Base-by-base conservation (phyloP, 2,797 vertebrate genomes). In the Alosa sapidissima region DNA sequence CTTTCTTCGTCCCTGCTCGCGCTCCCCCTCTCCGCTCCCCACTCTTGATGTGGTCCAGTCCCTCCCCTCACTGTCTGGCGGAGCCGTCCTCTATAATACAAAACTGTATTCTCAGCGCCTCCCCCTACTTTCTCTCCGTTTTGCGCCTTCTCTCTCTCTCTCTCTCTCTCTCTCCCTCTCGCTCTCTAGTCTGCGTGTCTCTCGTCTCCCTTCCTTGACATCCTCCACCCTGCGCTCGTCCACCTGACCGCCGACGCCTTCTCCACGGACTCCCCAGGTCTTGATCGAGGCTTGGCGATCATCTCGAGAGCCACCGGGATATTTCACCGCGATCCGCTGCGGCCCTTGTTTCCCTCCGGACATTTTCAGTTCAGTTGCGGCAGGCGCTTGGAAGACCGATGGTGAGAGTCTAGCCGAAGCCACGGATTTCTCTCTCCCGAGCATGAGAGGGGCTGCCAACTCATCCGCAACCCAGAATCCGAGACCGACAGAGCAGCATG, bases 371-470 rank as follows among this genome's bases (percentile, higher is more conserved):
- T 78, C 78, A 84, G 28, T 82, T 81, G 49, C 60, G 54, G 82
- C 78, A 41, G 75, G 72, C 47, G 19, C 54, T n/a, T 60, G 58
- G 88, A 88, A 90, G 68, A 86, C 90, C 92, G 91, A 97, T 97
- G 97, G 94, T 94, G 92, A 93, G 94, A 92, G 96, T 94, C 94
- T 93, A 95, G 93, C 94, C 94, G 94, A 95, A 91, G 89, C 94
- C 91, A 90, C 94, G 96, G 96, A 96, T 96, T 96, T 93, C 94
- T 92, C 92, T 90, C 95, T 95, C 96, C 91, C 94, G 97, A 98
- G 97, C 95, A 98, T 98, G 97, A 98, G 95, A 97, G 97, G 96
- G 96, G 96, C 96, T 96, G 97, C 95, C 96, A 96, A 95, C 95
- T 95, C 95, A 94, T 97, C 96, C 96, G 96, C 94, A 96, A 96